Evolutionary conservation across 2,888 invertebrate species (phyloP), one percentile per base, ranked within the genome.

Genomic region (Trachelus iudaicus): DNA sequence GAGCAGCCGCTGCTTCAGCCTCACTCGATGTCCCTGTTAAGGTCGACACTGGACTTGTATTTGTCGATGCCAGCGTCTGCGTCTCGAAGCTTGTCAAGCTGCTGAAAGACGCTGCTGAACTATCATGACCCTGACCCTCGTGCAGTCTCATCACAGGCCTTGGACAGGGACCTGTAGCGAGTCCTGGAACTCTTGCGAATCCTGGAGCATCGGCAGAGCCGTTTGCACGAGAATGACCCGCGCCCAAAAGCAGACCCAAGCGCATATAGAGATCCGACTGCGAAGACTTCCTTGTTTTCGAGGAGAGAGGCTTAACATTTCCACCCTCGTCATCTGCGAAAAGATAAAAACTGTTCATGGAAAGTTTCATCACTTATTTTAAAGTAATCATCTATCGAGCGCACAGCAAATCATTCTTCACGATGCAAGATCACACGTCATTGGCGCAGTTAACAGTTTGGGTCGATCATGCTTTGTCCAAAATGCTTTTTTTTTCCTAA

Each of bases 21-120:
- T 91, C 91, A 82, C 91, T 91, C 30, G 97, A 96, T 0, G 97
- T 97, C 3, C 96, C 97, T 4, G 97, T 97, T 71, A 97, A 92
- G 0, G 97, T 97, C 37, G 97, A 97, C n/a, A 97, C 95, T 77
- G 97, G 97, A 90, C 97, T 97, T 69, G 97, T 96, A 87, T 97
- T 97, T 79, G 95, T 95, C 35, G 97, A 96, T 75, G 96, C 94
- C 76, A 96, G 93, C 0, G 96, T 95, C 82, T 95, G 94, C 0
- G 93, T 92, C 80, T 94, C 94, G 79, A 93, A 92, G 79, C 93
- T 94, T 68, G 93, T 93, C 78, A 94, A 84, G 30, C 94, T 93
- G 74, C 93, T 93, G 79, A 93, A 93, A 34, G 93, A 93, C 33
- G 92, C 92, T 6, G 88, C 87, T 2, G 88, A 87, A 68, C 87